A percentile compares a stretch with the other conserved stretches of the same genome.
Conservation (phyloP, 2,113 vertebrate genomes). For the Thamnophis sirtalis region DNA sequence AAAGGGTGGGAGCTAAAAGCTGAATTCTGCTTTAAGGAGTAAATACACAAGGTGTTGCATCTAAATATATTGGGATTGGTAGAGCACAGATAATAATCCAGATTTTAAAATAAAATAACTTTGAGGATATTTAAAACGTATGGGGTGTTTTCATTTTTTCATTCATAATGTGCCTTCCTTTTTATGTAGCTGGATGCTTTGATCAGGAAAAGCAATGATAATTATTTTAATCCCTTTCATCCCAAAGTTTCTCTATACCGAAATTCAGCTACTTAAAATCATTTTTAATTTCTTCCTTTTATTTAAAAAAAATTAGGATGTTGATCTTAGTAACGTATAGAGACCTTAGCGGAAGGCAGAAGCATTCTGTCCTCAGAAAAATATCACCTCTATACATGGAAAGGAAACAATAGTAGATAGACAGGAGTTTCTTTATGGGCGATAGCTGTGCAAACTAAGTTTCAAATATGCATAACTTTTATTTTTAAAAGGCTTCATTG, state of each 20-base stretch:
- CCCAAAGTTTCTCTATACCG: background rate
- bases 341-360: background rate
- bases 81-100: background rate
- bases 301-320: background rate
- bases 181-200: background rate
- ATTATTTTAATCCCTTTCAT: background rate
- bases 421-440: background rate
- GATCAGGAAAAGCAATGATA: background rate
- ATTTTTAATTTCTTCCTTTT: background rate
- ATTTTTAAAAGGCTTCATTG: background rate
- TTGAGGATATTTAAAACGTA: background rate
- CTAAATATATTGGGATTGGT: background rate
- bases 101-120: background rate
- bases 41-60: background rate
- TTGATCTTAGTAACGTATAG: background rate
- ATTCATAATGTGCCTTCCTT: background rate
- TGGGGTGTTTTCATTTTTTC: background rate
- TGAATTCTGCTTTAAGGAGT: background rate
- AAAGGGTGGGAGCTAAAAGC: background rate
- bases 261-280: background rate
- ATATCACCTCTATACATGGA: background rate
- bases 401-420: background rate
- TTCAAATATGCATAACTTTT: background rate
- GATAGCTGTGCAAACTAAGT: background rate
- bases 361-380: background rate